Evolutionary conservation across 30 jellyfish, hydroid and myxozoan genomes (phyloP), one percentile per base, ranked within the genome.

Genomic region (Hydra vulgaris): DNA sequence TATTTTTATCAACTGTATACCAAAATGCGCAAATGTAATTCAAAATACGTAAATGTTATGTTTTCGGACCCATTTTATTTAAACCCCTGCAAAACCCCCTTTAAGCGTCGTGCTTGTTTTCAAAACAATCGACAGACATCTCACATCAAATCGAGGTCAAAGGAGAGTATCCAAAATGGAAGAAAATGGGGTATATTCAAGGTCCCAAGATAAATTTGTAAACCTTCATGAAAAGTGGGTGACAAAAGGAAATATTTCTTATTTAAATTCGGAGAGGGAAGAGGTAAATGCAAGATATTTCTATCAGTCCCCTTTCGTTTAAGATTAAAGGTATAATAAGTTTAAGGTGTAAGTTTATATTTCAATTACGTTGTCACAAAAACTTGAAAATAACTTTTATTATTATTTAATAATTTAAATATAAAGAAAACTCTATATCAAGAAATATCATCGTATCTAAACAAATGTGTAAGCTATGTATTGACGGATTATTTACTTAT

Each of bases 101-200:
- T 23, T 8, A 20, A n/a, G 25, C 75, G 75, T 68, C 15, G 27
- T 68, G 75, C 25, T 68, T 40, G 12, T 40, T 68, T 68, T 68
- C 25, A n/a, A 23, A 68, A 68, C 75, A 68, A 68, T 68, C 75
- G 75, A 40, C 61, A 40, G 61, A n/a, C n/a, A n/a, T n/a, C 75
- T 68, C 25, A n/a, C 75, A 68, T 23, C 75, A 68, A 68, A 68
- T 68, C 75, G 75, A 68, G 25, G 75, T 68, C 26, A 20, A n/a
- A 23, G 75, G 75, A 68, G 16, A 68, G 75, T n/a, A n/a, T n/a
- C 25, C 75, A 68, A 68, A 15, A 68, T 68, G 75, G 75, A 68
- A 23, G 75, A 68, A 68, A 68, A 68, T 68, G 75, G 75, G 75
- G 61, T 40, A 40, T 40, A 40, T 40, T 40, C 61, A 40, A 40